Base-by-base conservation (phyloP, 2,113 vertebrate species). In the Sarotherodon lohbergeri region DNA sequence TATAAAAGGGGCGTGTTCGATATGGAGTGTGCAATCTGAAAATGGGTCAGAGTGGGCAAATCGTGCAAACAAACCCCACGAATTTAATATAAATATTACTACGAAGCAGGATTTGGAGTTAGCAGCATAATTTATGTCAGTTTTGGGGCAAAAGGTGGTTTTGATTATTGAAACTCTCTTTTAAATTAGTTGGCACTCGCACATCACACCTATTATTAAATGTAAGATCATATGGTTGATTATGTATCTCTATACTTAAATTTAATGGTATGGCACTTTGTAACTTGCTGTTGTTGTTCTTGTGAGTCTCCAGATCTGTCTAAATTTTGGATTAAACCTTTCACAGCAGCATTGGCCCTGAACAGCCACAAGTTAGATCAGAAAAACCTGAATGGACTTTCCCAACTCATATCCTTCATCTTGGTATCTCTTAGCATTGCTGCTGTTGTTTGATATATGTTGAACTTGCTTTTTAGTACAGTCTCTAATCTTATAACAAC, bases 401-500 rank as follows among this genome's bases (percentile, higher is more conserved):
- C 14, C 36, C 66, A 43, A 24, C n/a, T 2, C 5, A 0, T 71
- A 68, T 11, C 19, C 11, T 39, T 68, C 34, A 24, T 43, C n/a
- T 43, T 71, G 66, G n/a, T 43, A 43, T 71, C 12, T 24, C 66
- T 71, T 9, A 71, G 66, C 12, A 41, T 43, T 0, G 39, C 4
- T 46, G 13, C 43, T 71, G 5, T 71, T 43, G 7, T 43, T 71
- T 24, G 36, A 73, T 46, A 46, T 76, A 7, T 48, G 22, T 48
- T 29, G 24, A 48, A 46, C 68, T 68, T 68, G 36, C 19, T 19
- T 39, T 66, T 39, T 66, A 66, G 34, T 22, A 39, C 61, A 66
- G 34, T 34, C 61, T 39, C 34, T 22, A 39, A 66, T 22, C 61
- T 13, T 34, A 39, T 22, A 66, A 66, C 34, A 66, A 66, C 61